Conservation (phyloP, 2,888 invertebrate genomes). For the Sesamia inferens region DNA sequence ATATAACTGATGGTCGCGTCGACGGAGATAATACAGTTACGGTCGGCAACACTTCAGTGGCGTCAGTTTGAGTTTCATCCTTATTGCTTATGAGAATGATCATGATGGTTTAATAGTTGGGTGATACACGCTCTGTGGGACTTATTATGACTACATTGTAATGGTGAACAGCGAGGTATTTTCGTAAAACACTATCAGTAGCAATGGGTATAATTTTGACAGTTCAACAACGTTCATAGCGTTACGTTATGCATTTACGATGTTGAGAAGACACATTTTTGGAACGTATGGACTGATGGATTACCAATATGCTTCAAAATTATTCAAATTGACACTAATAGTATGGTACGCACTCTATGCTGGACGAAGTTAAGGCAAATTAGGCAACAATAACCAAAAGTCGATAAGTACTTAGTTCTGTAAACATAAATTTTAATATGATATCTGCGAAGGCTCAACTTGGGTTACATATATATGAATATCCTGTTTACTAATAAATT, state of each 20-base stretch:
- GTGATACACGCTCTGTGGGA: constrained; percentile 3
- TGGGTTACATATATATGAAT: neutral
- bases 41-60: constrained; percentile 44
- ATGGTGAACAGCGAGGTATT: neutral
- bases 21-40: constrained; percentile 52
- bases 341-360: too few relatives aligned
- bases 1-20: constrained; percentile 54
- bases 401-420: neutral
- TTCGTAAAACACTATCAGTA: too few relatives aligned
- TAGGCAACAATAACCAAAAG: too few relatives aligned
- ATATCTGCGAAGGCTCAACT: neutral
- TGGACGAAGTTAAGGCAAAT: neutral
- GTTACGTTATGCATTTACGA: too few relatives aligned
- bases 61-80: constrained; percentile 42
- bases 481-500: neutral
- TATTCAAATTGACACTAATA: too few relatives aligned
- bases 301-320: too few relatives aligned
- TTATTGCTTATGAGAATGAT: constrained; percentile 44
- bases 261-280: too few relatives aligned
- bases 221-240: too few relatives aligned
- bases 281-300: too few relatives aligned
- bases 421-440: neutral
- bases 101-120: constrained; percentile 38
- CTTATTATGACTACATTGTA: neutral
- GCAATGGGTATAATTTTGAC: too few relatives aligned